Conservation (phyloP, 2,113 vertebrate genomes). For the Pelvicachromis taeniatus region DNA sequence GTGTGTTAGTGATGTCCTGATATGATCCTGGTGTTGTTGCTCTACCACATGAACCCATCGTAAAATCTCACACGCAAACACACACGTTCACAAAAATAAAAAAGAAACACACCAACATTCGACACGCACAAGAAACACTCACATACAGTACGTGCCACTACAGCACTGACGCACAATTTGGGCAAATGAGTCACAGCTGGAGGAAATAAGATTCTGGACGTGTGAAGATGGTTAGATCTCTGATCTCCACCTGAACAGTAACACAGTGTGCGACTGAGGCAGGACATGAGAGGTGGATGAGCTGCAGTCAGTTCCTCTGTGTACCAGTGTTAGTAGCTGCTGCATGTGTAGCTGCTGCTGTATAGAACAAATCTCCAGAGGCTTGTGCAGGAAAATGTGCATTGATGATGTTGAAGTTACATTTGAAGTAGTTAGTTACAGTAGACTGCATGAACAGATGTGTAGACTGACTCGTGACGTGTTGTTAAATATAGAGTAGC, state of each 20-base stretch:
- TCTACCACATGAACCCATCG: not conserved
- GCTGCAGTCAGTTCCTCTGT: constrained; percentile 8
- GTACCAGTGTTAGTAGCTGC: not conserved
- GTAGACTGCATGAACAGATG: constrained; percentile 59
- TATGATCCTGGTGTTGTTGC: constrained; percentile 56
- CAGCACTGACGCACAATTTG: not conserved
- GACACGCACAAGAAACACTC: constrained; percentile 20
- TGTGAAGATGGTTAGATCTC: not conserved
- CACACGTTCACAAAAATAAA: constrained; percentile 21
- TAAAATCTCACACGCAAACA: constrained; percentile 44
- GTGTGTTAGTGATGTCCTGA: constrained; percentile 66
- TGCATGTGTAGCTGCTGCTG: constrained; percentile 10
- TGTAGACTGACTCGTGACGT: constrained; percentile 31
- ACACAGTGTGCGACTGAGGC: not conserved
- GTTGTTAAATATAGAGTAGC: constrained; percentile 40
- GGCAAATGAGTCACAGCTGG: not conserved
- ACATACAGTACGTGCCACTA: constrained; percentile 12
- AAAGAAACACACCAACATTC: not conserved
- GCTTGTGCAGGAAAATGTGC: constrained; percentile 5
- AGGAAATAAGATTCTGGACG: not conserved
- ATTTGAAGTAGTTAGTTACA: constrained; percentile 31
- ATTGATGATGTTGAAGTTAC: not conserved
- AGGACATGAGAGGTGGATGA: constrained; percentile 16
- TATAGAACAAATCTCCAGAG: not conserved
- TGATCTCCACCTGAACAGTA: not conserved